Conservation (phyloP, 64 coral and sea anemone species). For the Pachyseris speciosa region DNA sequence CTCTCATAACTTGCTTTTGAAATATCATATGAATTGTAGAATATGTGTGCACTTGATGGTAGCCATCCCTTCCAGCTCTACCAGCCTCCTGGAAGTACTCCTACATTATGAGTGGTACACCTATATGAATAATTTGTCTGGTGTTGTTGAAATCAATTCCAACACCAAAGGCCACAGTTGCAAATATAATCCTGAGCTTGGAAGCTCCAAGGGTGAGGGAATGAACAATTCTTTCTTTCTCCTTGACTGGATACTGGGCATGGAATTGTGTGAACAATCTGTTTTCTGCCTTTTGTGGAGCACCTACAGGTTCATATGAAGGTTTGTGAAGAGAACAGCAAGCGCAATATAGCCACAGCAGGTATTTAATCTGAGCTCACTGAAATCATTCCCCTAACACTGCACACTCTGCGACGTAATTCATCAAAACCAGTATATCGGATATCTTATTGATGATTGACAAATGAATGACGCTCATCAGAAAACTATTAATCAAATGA, state of each 20-base stretch:
- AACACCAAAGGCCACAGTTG: conserved; percentile 46
- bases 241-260: conserved; percentile 21
- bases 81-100: neutral
- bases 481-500: too few relatives aligned
- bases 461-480: too few relatives aligned
- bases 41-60: conserved; percentile 32
- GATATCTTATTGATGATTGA: too few relatives aligned
- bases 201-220: conserved; percentile 29
- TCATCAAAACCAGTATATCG: too few relatives aligned
- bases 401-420: too few relatives aligned
- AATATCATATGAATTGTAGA: conserved; percentile 33
- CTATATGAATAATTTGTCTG: conserved; percentile 37
- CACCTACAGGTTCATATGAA: conserved; percentile 14
- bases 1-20: conserved; percentile 38
- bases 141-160: conserved; percentile 18
- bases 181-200: conserved; percentile 42
- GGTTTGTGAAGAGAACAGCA: too few relatives aligned
- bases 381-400: too few relatives aligned
- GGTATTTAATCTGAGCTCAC: too few relatives aligned
- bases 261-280: conserved; percentile 33
- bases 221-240: conserved; percentile 38
- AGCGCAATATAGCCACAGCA: too few relatives aligned
- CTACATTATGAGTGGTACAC: conserved; percentile 34
- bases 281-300: conserved; percentile 5
- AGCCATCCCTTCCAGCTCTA: neutral